Evolutionary conservation across 2,113 vertebrate genomes (phyloP).

Genomic region (Spheniscus mendiculus): DNA sequence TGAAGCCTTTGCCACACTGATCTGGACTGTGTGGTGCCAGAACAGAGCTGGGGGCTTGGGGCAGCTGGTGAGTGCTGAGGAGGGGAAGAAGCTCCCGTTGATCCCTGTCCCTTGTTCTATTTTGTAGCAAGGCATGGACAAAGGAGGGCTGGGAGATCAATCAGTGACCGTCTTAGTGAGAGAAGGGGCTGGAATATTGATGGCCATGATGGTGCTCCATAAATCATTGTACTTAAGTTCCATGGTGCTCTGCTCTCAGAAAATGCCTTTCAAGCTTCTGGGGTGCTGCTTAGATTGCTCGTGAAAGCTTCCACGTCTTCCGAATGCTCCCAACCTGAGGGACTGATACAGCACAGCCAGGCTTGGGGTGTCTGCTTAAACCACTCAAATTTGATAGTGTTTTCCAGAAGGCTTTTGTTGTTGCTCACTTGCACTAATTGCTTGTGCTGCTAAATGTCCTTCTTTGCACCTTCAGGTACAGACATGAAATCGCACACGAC

Average conservation of each 20-base stretch:
- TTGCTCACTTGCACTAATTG: not conserved
- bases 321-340: not conserved
- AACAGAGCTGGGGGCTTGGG: not conserved
- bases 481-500: constrained; percentile 96
- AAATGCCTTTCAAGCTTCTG: not conserved
- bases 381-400: rapidly evolving
- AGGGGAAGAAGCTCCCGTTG: not conserved
- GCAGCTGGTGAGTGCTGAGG: not conserved
- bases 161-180: not conserved
- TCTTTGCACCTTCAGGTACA: constrained; percentile 80
- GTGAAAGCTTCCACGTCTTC: not conserved
- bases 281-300: not conserved
- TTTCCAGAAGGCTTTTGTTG: not conserved
- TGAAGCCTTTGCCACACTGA: not conserved
- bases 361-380: not conserved
- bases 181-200: not conserved
- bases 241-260: not conserved
- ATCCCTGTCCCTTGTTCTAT: not conserved
- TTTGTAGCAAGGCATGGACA: not conserved
- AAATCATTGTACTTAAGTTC: not conserved
- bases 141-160: not conserved
- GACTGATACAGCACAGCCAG: not conserved
- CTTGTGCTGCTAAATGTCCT: not conserved
- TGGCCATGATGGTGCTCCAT: not conserved
- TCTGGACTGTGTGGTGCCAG: not conserved